These are phyloP conservation scores for Bruchidius siliquastri DNA, from an alignment of 2,888 invertebrate species.

Conservation along the genomic window DNA sequence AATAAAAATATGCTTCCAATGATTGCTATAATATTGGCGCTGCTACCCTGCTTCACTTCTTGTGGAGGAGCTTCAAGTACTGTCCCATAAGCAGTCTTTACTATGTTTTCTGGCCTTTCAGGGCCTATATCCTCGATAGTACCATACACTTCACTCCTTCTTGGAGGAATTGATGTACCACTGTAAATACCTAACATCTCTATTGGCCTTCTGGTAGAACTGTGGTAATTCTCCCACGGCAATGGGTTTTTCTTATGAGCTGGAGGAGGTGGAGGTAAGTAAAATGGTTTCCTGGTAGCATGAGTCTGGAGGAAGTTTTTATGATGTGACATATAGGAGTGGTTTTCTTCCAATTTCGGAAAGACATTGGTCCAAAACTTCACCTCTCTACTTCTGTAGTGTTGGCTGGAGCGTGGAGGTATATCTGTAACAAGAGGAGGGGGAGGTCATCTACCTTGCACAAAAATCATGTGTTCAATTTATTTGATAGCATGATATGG, in stretches of 20 bases:
- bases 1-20: conserved; percentile 67
- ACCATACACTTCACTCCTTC: conserved; percentile 15
- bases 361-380: conserved; percentile 81
- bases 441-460: too few relatives aligned
- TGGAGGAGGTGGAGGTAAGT: conserved; percentile 15
- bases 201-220: conserved; percentile 3
- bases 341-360: conserved; percentile 60
- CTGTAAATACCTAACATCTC: conserved; percentile 10
- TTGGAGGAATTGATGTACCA: conserved; percentile 5
- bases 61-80: conserved; percentile 43
- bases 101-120: conserved; percentile 24
- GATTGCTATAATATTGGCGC: conserved; percentile 59
- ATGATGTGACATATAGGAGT: not conserved
- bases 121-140: conserved; percentile 18
- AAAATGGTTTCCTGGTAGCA: not conserved
- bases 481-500: too few relatives aligned
- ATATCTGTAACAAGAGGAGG: conserved; percentile 63
- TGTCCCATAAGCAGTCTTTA: conserved; percentile 31
- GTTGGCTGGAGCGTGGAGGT: conserved; percentile 67
- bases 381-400: conserved; percentile 74
- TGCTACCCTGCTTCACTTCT: conserved; percentile 33
- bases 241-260: conserved; percentile 19
- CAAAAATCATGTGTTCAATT: too few relatives aligned
- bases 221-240: conserved; percentile 11
- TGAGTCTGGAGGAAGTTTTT: not conserved